Evolutionary conservation across 2,113 vertebrate species (phyloP), one percentile per base, ranked within the genome.

Genomic region (Seriola dumerili): DNA sequence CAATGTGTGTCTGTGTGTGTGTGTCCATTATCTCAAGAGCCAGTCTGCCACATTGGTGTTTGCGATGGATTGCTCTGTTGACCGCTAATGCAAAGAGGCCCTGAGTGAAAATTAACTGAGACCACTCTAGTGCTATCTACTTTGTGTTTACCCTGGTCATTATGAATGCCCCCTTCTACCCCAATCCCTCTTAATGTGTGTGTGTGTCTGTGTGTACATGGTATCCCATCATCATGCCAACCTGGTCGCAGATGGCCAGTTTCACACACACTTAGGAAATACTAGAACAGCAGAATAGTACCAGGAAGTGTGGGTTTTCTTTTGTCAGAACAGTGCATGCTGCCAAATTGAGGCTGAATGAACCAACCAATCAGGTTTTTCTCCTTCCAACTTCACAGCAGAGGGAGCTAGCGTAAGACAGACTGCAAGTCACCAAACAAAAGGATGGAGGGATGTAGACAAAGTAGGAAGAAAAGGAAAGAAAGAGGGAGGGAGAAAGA

Each of bases 81-180:
- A 78, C 58, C 77, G 32, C 88, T 78, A 80, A 89, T 81, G 79
- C 86, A 86, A 90, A 84, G 87, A 91, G 90, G 74, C 67, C 84
- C 88, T 91, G 55, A 29, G 81, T 91, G 85, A 90, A 87, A 92
- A 93, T 91, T 4, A 94, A 88, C 86, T 63, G 67, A 71, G 57
- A 40, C 77, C 81, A 85, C 85, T 91, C 76, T 57, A 62, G 59
- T 61, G 85, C 86, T 74, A 69, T 91, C 85, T 75, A 8, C 88
- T 76, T 48, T 64, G 77, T 91, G 87, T 93, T 94, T 92, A 80
- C 89, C 71, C 58, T 9, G 17, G 44, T 85, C 84, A 90, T 93
- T 80, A 89, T 65, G 69, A 71, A 77, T 4, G 29, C 71, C 68
- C 69, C 52, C 46, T 46, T 73, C 63, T 9, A 44, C 40, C 64